phyloP scores from a whole-genome alignment of 2,797 vertebrate genomes.

The Rhodeus uyekii region DNA sequence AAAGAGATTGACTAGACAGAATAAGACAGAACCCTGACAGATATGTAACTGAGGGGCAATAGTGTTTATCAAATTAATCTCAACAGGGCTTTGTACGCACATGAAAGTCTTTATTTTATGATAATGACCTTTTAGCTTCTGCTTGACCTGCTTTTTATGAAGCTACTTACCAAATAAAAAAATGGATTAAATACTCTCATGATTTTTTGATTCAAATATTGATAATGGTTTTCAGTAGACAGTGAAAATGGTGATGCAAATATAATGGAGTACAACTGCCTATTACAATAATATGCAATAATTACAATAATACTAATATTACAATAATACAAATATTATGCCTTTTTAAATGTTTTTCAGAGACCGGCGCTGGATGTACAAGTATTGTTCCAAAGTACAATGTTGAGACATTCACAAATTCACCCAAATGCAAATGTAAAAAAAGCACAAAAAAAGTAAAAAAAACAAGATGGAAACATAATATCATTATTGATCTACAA shows the following conservation, averaged over 20 bases:
- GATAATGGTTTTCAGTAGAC: background rate
- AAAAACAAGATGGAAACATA: background rate
- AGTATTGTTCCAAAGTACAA: background rate
- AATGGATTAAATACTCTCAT: too few species aligned
- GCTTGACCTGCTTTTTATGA: too few species aligned
- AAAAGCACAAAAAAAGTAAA: background rate
- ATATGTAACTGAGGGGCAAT: too few species aligned
- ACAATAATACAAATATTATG: too few species aligned
- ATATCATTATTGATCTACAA: too few species aligned
- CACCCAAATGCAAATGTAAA: background rate
- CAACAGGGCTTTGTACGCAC: too few species aligned
- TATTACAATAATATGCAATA: too few species aligned
- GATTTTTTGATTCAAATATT: background rate
- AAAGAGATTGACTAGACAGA: too few species aligned
- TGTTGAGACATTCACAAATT: background rate
- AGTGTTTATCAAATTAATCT: too few species aligned
- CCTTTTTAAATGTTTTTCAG: background rate
- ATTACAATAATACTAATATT: too few species aligned
- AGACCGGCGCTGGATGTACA: slow-evolving; percentile 22
- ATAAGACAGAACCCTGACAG: too few species aligned
- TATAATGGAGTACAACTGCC: background rate
- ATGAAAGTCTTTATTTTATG: too few species aligned
- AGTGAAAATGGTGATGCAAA: background rate
- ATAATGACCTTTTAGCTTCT: background rate
- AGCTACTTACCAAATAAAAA: background rate